A percentile compares a stretch with the other conserved stretches of the same genome.
Evolutionary conservation across 2,888 invertebrate species (phyloP).

Genomic region (Oasisia sp.): DNA sequence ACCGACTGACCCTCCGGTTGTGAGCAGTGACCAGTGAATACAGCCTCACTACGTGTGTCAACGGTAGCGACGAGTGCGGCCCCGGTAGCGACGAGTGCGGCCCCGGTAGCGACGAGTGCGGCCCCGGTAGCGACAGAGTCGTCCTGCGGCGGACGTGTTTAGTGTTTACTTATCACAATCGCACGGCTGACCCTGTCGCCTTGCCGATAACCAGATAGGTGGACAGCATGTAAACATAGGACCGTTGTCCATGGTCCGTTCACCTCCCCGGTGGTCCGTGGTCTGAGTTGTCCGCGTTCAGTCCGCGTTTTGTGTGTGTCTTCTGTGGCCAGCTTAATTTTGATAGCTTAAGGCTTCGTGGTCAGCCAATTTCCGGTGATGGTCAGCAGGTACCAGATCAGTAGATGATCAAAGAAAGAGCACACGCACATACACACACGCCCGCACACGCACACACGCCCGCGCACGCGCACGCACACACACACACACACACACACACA

Average conservation of each 20-base stretch:
- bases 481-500: too few species aligned
- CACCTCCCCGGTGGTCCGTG: background rate
- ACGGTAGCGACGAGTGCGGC: too few species aligned
- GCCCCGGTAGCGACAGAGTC: background rate
- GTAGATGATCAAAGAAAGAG: background rate
- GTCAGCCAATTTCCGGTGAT: background rate
- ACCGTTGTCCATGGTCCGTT: background rate
- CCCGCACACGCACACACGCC: too few species aligned
- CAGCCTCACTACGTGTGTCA: too few species aligned
- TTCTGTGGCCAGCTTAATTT: background rate
- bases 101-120: too few species aligned
- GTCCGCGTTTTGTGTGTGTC: background rate
- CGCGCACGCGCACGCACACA: too few species aligned
- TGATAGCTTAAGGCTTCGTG: too few species aligned
- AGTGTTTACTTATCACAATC: background rate
- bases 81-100: background rate
- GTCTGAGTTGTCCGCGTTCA: background rate
- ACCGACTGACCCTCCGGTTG: background rate
- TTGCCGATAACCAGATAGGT: background rate
- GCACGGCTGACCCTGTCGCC: background rate
- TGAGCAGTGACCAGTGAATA: background rate
- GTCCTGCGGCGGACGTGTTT: background rate
- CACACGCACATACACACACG: background rate
- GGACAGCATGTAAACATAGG: background rate
- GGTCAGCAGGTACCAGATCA: background rate